Percentiles rank a stretch among this genome's conserved stretches.
Evolutionary conservation across 2,797 vertebrate species (phyloP).

Genomic region (Sebastes trivittatus): DNA sequence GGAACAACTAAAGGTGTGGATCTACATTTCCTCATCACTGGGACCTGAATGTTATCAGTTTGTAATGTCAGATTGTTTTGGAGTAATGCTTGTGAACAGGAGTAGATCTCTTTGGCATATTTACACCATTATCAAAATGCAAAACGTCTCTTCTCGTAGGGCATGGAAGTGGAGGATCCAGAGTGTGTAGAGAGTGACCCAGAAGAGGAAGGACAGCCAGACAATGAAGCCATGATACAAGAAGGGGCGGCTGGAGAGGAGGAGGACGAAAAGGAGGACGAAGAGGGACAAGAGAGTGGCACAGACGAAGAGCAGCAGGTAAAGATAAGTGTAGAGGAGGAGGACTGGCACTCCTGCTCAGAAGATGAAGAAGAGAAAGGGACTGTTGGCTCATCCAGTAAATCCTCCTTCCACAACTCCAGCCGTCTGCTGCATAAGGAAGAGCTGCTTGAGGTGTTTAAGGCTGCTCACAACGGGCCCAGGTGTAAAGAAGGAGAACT

Average conservation of each 20-base stretch:
- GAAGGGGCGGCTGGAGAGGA: slow-evolving; percentile 26
- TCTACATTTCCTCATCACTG: not conserved
- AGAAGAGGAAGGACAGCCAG: slow-evolving; percentile 55
- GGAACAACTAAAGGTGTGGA: not conserved
- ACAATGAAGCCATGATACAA: slow-evolving; percentile 12
- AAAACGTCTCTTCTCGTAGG: slow-evolving; percentile 70
- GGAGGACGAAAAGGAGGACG: not conserved
- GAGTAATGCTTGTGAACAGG: not conserved
- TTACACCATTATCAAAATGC: not conserved
- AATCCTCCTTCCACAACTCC: slow-evolving; percentile 79
- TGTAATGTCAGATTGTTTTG: not conserved
- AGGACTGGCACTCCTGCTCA: slow-evolving; percentile 82
- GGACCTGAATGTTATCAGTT: not conserved
- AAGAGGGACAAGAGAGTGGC: slow-evolving; percentile 67
- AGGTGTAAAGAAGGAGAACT: slow-evolving; percentile 88
- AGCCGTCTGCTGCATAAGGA: slow-evolving; percentile 89
- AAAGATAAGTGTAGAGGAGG: slow-evolving; percentile 74
- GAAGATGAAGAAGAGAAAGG: slow-evolving; percentile 69
- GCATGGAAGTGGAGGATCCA: slow-evolving; percentile 58
- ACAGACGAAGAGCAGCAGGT: slow-evolving; percentile 68
- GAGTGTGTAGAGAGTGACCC: slow-evolving; percentile 67
- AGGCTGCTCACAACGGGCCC: slow-evolving; percentile 80
- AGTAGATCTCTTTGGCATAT: not conserved
- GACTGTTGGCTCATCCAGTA: slow-evolving; percentile 8
- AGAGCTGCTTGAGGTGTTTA: slow-evolving; percentile 90